These are phyloP conservation scores for Molothrus aeneus DNA, from an alignment of 2,797 vertebrate species.

Conservation along the genomic window DNA sequence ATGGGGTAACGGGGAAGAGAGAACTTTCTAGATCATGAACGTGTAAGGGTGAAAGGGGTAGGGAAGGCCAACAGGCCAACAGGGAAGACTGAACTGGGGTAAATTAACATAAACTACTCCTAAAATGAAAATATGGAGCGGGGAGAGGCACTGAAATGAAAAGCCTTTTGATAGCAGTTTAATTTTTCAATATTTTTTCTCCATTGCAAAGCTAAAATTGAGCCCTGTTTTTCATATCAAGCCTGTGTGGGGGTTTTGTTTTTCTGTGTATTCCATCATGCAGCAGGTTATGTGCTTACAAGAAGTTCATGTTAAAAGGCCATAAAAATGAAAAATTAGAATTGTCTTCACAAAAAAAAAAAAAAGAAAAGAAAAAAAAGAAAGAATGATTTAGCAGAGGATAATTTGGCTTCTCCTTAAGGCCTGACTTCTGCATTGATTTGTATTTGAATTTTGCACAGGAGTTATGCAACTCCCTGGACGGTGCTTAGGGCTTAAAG, in stretches of 20 bases:
- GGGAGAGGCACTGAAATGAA: not conserved
- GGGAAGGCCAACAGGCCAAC: not conserved
- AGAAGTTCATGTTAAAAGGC: slow-evolving; percentile 22
- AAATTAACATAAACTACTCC: not conserved
- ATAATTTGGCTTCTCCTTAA: slow-evolving; percentile 30
- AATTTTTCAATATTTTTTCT: not conserved
- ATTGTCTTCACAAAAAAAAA: not conserved
- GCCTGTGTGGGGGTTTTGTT: slow-evolving; percentile 8
- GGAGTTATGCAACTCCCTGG: slow-evolving; percentile 70
- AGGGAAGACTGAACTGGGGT: not conserved
- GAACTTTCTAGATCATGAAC: not conserved
- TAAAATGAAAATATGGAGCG: not conserved
- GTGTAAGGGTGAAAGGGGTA: not conserved
- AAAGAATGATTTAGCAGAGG: slow-evolving; percentile 34
- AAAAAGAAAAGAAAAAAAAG: not conserved
- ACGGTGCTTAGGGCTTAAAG: slow-evolving; percentile 28
- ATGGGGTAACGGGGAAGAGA: not conserved
- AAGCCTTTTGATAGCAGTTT: not conserved
- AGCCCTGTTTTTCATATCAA: slow-evolving; percentile 49
- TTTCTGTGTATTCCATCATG: slow-evolving; percentile 42
- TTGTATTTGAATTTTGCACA: slow-evolving; percentile 58
- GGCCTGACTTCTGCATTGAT: slow-evolving; percentile 1
- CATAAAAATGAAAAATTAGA: slow-evolving; percentile 57
- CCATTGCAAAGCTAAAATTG: not conserved
- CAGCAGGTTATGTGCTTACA: slow-evolving; percentile 23